Evolutionary conservation across 2,113 vertebrate species (phyloP).

Genomic region (Athene noctua): DNA sequence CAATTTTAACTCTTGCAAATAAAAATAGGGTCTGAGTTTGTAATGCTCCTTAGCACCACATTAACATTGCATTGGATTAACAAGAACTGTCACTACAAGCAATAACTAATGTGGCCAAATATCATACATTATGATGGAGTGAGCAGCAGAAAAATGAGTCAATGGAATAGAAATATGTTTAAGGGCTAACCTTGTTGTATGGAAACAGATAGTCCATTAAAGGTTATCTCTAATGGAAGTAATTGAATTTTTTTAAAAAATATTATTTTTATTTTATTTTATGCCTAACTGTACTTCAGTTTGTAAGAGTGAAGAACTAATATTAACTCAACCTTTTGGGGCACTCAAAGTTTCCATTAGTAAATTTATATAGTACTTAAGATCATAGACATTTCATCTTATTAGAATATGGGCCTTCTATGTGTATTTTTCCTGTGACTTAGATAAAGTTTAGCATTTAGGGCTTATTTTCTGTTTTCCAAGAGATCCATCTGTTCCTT

Average conservation of each 20-base stretch:
- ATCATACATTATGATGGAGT: not conserved
- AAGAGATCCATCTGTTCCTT: not conserved
- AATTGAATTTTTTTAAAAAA: not conserved
- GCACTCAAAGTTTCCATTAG: not conserved
- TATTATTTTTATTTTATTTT: not conserved
- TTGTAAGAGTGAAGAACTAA: not conserved
- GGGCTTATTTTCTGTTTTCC: not conserved
- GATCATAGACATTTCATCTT: not conserved
- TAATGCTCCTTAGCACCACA: not conserved
- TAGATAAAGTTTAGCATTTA: not conserved
- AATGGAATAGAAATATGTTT: not conserved
- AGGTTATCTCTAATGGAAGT: not conserved
- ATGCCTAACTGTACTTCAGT: not conserved
- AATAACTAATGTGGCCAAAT: not conserved
- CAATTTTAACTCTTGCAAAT: not conserved
- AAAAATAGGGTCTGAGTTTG: constrained; percentile 11
- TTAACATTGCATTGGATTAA: constrained; percentile 57
- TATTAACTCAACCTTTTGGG: not conserved
- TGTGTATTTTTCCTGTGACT: not conserved
- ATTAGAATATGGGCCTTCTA: not conserved
- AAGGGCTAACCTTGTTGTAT: not conserved
- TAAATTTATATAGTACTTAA: not conserved
- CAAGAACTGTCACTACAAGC: not conserved
- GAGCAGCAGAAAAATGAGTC: not conserved
- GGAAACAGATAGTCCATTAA: not conserved